Percentiles rank a stretch among this genome's conserved stretches.
phyloP scores from a whole-genome alignment of 2,888 invertebrate genomes.

The Apodemia mormo region DNA sequence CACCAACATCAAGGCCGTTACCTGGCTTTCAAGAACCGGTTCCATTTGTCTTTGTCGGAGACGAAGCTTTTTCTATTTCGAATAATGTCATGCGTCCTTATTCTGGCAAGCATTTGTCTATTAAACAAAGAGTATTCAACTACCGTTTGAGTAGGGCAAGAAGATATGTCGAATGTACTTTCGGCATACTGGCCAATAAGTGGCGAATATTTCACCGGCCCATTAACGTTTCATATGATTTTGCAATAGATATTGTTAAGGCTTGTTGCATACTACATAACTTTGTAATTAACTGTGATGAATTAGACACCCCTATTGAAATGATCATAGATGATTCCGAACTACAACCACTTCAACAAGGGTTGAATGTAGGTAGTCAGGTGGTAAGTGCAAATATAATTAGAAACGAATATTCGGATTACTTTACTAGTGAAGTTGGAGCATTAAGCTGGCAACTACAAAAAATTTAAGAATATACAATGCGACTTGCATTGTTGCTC shows the following conservation, averaged over 20 bases:
- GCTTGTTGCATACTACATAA: constrained; percentile 32
- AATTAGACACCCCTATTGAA: constrained; percentile 34
- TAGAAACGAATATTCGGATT: constrained; percentile 39
- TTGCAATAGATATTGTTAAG: constrained; percentile 30
- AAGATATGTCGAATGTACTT: constrained; percentile 20
- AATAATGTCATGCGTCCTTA: constrained; percentile 22
- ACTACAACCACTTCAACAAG: constrained; percentile 31
- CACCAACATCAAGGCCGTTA: constrained; percentile 32
- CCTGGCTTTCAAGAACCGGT: constrained; percentile 26
- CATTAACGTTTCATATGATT: constrained; percentile 27
- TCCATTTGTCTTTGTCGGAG: constrained; percentile 14
- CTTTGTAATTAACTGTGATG: constrained; percentile 38
- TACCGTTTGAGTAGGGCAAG: constrained; percentile 19
- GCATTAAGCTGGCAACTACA: constrained; percentile 40
- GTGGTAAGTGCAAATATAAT: constrained; percentile 38
- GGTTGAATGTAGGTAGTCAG: constrained; percentile 30
- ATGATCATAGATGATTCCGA: constrained; percentile 39
- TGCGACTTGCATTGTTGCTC: constrained; percentile 36
- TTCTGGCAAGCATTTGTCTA: constrained; percentile 31
- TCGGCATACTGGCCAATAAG: constrained; percentile 28
- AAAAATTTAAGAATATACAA: constrained; percentile 34
- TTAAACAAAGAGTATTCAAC: constrained; percentile 22
- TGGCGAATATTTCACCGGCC: constrained; percentile 34
- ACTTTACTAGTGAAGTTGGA: constrained; percentile 39
- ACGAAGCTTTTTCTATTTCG: constrained; percentile 3